Evolutionary conservation across 1,140 invertebrate species (phyloP).

Genomic region (Caerostris extrusa): DNA sequence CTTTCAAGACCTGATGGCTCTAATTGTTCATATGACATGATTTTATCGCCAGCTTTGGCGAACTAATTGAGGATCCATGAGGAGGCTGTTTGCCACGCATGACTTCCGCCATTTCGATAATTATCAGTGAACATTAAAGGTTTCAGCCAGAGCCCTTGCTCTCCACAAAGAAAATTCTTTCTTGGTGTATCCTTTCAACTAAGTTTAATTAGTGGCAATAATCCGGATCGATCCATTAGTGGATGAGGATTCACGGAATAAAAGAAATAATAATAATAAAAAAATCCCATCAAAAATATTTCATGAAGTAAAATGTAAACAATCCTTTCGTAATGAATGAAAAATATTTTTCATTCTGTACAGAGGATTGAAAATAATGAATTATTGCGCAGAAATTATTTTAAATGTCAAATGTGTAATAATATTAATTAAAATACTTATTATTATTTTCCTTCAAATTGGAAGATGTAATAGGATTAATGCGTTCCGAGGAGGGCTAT

Average conservation of each 20-base stretch:
- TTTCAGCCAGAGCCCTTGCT: neutral
- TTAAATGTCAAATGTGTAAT: too few relatives aligned
- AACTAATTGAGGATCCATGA: constrained; percentile 14
- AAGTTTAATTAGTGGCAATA: neutral
- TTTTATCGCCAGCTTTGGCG: constrained; percentile 22
- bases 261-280: too few relatives aligned
- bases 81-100: neutral
- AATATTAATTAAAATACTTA: too few relatives aligned
- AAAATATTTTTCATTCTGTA: too few relatives aligned
- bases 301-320: too few relatives aligned
- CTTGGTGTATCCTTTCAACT: neutral
- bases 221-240: neutral
- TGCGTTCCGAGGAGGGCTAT: too few relatives aligned
- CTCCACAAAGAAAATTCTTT: neutral
- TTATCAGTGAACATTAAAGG: neutral
- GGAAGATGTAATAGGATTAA: too few relatives aligned
- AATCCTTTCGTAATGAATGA: too few relatives aligned
- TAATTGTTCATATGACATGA: constrained; percentile 35
- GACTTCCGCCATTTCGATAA: neutral
- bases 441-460: too few relatives aligned
- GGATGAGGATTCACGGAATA: neutral
- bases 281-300: too few relatives aligned
- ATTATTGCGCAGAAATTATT: too few relatives aligned
- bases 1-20: neutral
- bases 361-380: too few relatives aligned